Evolutionary conservation across 2,797 vertebrate genomes (phyloP), one percentile per base, ranked within the genome.

Genomic region (Pseudomugil tenellus): DNA sequence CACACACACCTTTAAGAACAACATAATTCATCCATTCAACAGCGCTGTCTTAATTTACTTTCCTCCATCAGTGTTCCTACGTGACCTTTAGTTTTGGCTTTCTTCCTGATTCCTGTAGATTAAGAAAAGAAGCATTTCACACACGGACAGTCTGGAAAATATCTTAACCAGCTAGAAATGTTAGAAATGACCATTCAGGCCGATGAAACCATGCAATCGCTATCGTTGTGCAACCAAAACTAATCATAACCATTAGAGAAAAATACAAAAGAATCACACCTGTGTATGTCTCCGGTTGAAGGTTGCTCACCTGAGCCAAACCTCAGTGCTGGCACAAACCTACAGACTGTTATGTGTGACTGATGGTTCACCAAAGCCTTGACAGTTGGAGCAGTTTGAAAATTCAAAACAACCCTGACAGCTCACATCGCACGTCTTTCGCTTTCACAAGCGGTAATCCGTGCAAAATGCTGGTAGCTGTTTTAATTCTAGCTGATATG

Each of bases 301-400:
- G 61, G 43, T 41, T 5, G 26, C 57, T 79, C 66, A 72, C 51
- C 71, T 63, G 70, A 81, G 88, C 75, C 75, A 88, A 85, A 84
- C 67, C 75, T 76, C 76, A 70, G 31, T 0, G 5, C 66, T 86
- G 81, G 72, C 80, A 80, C 32, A 12, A 58, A 52, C 68, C 75
- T 67, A 70, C 67, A 51, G 46, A 63, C 51, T 72, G 78, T 81
- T 73, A 72, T 19, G 13, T 34, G 34, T 56, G 78, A 89, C 0
- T 75, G 86, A 84, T 74, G 71, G 65, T 58, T 70, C 31, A 4
- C 53, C 34, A 64, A 28, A 48, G 28, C 10, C 31, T 19, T 56
- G 85, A 76, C 67, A 71, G 80, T 59, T 70, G 35, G 63, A 76
- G 53, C 46, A 21, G 64, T 55, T 48, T 66, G 43, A 49, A 74